Percentiles rank a stretch among this genome's conserved stretches.
Evolutionary conservation across 2,113 vertebrate species (phyloP).

Genomic region (Lepus americanus): DNA sequence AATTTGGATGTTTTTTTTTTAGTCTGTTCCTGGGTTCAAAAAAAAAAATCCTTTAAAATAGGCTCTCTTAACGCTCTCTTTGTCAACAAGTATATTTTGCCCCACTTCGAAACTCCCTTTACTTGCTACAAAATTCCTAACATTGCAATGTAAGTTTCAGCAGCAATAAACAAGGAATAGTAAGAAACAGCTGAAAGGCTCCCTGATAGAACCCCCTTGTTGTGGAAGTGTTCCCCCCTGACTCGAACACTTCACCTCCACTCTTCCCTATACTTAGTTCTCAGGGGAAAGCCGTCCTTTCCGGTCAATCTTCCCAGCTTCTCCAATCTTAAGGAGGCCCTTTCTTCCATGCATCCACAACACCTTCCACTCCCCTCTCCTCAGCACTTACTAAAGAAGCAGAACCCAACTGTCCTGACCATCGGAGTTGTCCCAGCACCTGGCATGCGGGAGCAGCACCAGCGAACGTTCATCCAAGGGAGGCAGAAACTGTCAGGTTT

Average conservation of each 20-base stretch:
- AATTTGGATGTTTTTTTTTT: background rate
- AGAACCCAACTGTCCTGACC: background rate
- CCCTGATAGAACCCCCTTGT: background rate
- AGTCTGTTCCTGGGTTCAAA: background rate
- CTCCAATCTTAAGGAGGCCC: background rate
- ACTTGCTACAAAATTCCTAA: slow-evolving; percentile 37
- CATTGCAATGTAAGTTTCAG: slow-evolving; percentile 11
- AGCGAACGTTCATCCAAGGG: background rate
- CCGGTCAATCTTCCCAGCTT: background rate
- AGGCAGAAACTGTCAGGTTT: slow-evolving; percentile 26
- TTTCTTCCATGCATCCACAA: background rate
- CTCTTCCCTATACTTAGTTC: background rate
- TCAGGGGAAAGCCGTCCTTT: background rate
- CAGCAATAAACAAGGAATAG: background rate
- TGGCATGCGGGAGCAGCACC: background rate
- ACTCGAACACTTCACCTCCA: background rate
- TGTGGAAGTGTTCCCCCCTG: background rate
- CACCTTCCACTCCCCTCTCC: background rate
- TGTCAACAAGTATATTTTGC: slow-evolving; percentile 19
- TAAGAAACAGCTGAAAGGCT: background rate
- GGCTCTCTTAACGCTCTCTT: background rate
- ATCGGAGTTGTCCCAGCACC: background rate
- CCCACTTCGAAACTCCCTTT: slow-evolving; percentile 20
- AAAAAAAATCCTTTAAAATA: slow-evolving; percentile 20
- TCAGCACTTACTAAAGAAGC: background rate